These are phyloP conservation scores for Geodia barretti DNA, from an alignment of 37 sponge, comb jelly and placozoan species.

Conservation along the genomic window DNA sequence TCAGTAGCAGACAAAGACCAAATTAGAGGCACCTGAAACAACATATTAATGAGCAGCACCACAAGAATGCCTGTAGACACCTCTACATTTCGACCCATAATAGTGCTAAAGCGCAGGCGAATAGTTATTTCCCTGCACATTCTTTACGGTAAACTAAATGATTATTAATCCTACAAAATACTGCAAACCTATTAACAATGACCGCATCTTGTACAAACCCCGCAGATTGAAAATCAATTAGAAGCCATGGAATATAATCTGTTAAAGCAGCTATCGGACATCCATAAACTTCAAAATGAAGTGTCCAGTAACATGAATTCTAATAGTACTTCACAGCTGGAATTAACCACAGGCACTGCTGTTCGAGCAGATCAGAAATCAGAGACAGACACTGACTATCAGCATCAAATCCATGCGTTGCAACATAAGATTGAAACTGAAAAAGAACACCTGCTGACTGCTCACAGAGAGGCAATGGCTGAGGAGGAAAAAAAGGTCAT, in stretches of 20 bases:
- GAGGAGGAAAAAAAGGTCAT: no score
- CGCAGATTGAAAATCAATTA: neutral
- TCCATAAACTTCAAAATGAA: neutral
- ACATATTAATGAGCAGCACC: no score
- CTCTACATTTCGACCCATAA: no score
- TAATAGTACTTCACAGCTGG: no score
- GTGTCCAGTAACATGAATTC: neutral
- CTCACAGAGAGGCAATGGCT: neutral
- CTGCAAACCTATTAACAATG: no score
- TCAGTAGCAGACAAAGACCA: no score
- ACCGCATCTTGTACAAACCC: no score
- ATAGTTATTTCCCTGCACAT: neutral
- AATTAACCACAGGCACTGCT: neutral
- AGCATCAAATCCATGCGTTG: neutral
- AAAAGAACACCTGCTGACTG: neutral
- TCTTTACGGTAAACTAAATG: neutral
- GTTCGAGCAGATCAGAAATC: neutral
- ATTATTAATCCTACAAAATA: neutral
- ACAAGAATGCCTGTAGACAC: no score
- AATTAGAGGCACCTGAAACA: no score
- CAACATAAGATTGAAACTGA: neutral
- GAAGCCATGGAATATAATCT: neutral
- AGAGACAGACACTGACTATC: neutral
- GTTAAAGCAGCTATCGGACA: neutral
- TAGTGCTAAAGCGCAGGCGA: no score